Evolutionary conservation across 2,113 vertebrate genomes (phyloP).

Genomic region (Clinocottus analis): DNA sequence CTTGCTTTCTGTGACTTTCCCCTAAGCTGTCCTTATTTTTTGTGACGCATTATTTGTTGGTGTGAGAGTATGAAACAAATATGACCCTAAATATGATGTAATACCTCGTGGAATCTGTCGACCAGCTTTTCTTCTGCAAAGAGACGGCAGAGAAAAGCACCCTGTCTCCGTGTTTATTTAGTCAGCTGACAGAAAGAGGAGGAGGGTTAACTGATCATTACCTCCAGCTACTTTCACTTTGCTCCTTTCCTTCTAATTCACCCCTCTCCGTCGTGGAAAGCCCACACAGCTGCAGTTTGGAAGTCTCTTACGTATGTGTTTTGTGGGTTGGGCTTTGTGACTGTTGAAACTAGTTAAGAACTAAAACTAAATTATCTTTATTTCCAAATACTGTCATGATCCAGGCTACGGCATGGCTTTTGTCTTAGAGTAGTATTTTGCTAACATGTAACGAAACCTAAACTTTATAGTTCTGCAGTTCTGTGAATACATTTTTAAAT

Average conservation of each 20-base stretch:
- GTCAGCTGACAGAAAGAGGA: conserved; percentile 34
- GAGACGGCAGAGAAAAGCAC: conserved; percentile 12
- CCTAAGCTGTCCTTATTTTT: too few relatives aligned
- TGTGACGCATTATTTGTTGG: too few relatives aligned
- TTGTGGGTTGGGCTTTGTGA: neutral
- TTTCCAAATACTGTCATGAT: too few relatives aligned
- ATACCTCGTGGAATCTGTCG: conserved; percentile 34
- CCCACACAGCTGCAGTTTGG: conserved; percentile 33
- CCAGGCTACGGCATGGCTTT: too few relatives aligned
- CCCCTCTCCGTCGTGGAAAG: conserved; percentile 46
- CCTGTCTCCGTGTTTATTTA: conserved; percentile 47
- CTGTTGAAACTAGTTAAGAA: conserved; percentile 2
- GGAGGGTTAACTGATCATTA: conserved; percentile 6
- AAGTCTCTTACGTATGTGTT: conserved; percentile 1
- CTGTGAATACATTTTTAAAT: too few relatives aligned
- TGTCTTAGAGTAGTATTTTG: too few relatives aligned
- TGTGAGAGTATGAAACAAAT: neutral
- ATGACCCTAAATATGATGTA: conserved; percentile 33
- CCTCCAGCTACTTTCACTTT: conserved; percentile 46
- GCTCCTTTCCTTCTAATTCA: conserved; percentile 5
- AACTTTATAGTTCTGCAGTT: too few relatives aligned
- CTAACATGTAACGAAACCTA: too few relatives aligned
- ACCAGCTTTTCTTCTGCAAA: neutral
- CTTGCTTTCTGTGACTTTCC: neutral
- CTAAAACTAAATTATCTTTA: neutral